Evolutionary conservation across 2,888 invertebrate species (phyloP), one percentile per base, ranked within the genome.

Genomic region (Rugalucina vietnamica): DNA sequence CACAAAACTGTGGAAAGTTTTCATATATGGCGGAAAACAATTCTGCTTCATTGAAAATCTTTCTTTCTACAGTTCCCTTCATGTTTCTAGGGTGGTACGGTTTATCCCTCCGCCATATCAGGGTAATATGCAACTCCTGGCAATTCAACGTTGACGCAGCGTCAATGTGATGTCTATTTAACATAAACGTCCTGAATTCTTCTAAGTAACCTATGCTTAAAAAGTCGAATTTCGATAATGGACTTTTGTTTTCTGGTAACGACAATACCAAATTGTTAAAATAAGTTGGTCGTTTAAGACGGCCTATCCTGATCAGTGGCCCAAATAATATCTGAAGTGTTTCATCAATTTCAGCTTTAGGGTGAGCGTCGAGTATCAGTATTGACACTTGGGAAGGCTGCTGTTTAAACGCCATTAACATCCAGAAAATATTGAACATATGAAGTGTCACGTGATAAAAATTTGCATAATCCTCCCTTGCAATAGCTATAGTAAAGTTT

Each of bases 31-130:
- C 79, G 29, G 75, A 37, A 57, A 60, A 81, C 32, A 86, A 54
- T 34, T 86, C 79, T 29, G 76, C 57, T 57, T 86, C 86, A 60
- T 86, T 86, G 43, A 83, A 81, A 24, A 86, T 86, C 43, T 86
- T 86, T 49, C 86, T 72, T 29, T 83, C 60, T 5, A 81, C 83
- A 14, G 75, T 43, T 21, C 86, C 86, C 43, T 81, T 78, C 32
- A 86, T 36, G 36, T 86, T 86, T 75, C 86, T 78, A 12, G 86
- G 86, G 49, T 86, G 86, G 50, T 81, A 86, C 3, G 81, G 78
- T 75, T 86, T 86, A 72, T 86, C 83, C 14, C 86, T 39, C 8
- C 86, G 21, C 83, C 82, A 83, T 14, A 86, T 71, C 21, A 86
- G 60, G 10, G 86, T 86, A 1, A 86, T 78, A 1, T 72, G 72